Percentiles rank a stretch among this genome's conserved stretches.
Evolutionary conservation across 2,888 invertebrate species (phyloP).

Genomic region (Drosophila melanosoma): DNA sequence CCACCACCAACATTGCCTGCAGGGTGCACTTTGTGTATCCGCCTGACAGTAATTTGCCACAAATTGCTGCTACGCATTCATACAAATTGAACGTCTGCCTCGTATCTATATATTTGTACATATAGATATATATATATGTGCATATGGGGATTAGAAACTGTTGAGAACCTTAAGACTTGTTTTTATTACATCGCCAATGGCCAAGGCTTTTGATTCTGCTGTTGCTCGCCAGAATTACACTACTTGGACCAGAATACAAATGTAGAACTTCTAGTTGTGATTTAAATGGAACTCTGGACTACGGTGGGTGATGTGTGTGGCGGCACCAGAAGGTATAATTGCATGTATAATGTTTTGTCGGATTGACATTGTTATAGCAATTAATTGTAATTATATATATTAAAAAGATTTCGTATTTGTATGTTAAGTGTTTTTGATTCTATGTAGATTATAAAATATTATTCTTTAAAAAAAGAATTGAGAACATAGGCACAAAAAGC

Average conservation of each 20-base stretch:
- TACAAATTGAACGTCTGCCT: slow-evolving; percentile 64
- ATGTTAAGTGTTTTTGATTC: neutral
- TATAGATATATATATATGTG: slow-evolving; percentile 5
- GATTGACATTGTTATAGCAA: slow-evolving; percentile 37
- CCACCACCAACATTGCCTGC: neutral
- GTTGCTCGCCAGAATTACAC: slow-evolving; percentile 3
- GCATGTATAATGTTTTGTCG: slow-evolving; percentile 39
- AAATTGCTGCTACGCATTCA: slow-evolving; percentile 76
- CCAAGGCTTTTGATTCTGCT: slow-evolving; percentile 24
- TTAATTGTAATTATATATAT: slow-evolving; percentile 37
- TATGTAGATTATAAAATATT: too few relatives aligned
- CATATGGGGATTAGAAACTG: slow-evolving; percentile 52
- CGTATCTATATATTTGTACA: neutral
- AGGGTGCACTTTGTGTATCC: slow-evolving; percentile 48
- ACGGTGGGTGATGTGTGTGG: slow-evolving; percentile 48
- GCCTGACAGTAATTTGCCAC: slow-evolving; percentile 71
- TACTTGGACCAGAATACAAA: slow-evolving; percentile 11
- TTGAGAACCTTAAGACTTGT: slow-evolving; percentile 71
- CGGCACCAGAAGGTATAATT: slow-evolving; percentile 10
- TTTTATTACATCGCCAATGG: slow-evolving; percentile 68
- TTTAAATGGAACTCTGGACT: slow-evolving; percentile 23
- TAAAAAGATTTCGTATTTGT: neutral
- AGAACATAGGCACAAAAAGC: neutral
- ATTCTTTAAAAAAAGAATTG: neutral
- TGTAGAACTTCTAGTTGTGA: slow-evolving; percentile 14